Evolutionary conservation across 2,113 vertebrate species (phyloP).

Genomic region (Xenopus laevis): DNA sequence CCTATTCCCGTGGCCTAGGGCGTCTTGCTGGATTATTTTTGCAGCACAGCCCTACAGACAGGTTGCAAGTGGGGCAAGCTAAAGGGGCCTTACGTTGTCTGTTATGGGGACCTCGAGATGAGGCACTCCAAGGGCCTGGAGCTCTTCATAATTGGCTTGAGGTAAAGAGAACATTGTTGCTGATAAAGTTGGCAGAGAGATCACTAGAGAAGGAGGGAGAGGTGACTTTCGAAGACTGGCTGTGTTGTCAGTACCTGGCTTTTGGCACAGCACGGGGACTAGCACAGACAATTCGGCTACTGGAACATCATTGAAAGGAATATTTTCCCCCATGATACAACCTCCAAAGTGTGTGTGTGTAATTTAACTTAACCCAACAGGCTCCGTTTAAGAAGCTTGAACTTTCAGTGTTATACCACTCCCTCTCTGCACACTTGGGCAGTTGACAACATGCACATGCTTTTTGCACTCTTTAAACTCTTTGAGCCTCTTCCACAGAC

Average conservation of each 20-base stretch:
- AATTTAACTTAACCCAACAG: conserved; percentile 24
- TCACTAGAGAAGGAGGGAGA: conserved; percentile 80
- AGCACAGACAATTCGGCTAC: conserved; percentile 31
- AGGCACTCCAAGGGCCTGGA: conserved; percentile 78
- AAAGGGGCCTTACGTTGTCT: conserved; percentile 92
- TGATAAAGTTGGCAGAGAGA: conserved; percentile 95
- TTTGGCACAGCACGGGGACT: conserved; percentile 68
- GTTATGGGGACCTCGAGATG: conserved; percentile 94
- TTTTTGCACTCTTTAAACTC: background rate
- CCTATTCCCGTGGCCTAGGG: conserved; percentile 90
- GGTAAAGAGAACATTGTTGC: conserved; percentile 91
- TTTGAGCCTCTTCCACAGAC: background rate
- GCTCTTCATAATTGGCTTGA: conserved; percentile 96
- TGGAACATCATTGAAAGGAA: conserved; percentile 21
- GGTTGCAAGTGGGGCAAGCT: conserved; percentile 89
- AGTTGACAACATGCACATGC: background rate
- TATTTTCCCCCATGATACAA: background rate
- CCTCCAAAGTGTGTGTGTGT: conserved; percentile 22
- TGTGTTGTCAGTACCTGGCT: conserved; percentile 96
- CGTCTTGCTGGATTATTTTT: conserved; percentile 87
- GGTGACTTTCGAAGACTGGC: conserved; percentile 93
- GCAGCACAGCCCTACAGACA: conserved; percentile 91
- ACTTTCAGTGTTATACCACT: conserved; percentile 42
- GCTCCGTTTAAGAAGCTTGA: conserved; percentile 46
- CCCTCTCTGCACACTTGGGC: conserved; percentile 26